Evolutionary conservation across 2,113 vertebrate species (phyloP).

Genomic region (Podarcis cretensis): DNA sequence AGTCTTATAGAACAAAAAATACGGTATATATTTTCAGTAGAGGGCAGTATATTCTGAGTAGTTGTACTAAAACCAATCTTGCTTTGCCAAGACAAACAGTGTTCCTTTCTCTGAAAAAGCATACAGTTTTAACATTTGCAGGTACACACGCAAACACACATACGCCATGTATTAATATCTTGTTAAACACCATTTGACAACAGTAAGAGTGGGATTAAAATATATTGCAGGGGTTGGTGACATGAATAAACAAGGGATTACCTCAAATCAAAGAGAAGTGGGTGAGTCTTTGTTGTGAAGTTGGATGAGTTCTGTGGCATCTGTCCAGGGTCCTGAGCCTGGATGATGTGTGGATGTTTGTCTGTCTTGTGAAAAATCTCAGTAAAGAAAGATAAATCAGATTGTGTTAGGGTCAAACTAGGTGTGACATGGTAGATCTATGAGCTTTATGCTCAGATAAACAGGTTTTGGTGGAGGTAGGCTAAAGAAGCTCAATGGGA

Average conservation of each 20-base stretch:
- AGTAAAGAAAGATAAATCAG: not conserved
- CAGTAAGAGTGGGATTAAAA: not conserved
- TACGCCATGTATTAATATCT: not conserved
- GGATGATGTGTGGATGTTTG: not conserved
- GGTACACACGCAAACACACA: not conserved
- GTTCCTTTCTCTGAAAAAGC: not conserved
- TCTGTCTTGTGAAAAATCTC: not conserved
- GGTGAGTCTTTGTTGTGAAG: not conserved
- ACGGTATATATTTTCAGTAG: not conserved
- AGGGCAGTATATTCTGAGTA: not conserved
- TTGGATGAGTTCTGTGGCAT: not conserved
- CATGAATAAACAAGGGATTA: not conserved
- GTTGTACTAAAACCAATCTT: not conserved
- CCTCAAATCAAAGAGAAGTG: not conserved
- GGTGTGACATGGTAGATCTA: not conserved
- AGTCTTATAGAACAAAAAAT: too few species aligned
- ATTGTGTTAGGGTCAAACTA: not conserved
- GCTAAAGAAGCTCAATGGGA: not conserved
- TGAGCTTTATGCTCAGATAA: not conserved
- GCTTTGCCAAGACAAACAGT: not conserved
- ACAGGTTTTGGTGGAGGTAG: not conserved
- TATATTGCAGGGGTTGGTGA: not conserved
- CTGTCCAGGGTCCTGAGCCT: slow-evolving; percentile 26
- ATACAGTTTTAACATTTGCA: not conserved
- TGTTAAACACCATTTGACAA: not conserved